A percentile compares a stretch with the other conserved stretches of the same genome.
Conservation (phyloP, 2,113 vertebrate genomes). For the Lepus americanus region DNA sequence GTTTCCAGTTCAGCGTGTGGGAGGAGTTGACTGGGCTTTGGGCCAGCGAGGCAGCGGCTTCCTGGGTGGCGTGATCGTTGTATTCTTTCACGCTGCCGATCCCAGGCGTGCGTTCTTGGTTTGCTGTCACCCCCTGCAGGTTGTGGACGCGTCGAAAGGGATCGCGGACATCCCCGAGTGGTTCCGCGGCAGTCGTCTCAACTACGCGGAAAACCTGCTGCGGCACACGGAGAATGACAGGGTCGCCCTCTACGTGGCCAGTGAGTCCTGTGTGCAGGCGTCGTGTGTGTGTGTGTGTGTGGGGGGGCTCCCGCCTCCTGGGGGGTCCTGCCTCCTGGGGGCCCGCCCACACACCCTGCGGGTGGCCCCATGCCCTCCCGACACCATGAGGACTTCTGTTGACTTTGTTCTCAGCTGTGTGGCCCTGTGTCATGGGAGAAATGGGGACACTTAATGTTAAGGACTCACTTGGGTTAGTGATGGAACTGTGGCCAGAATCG, state of each 20-base stretch:
- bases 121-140: constrained; percentile 82
- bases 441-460: neutral
- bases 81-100: accelerated
- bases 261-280: constrained; percentile 87
- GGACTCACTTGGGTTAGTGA: neutral
- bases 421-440: neutral
- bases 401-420: neutral
- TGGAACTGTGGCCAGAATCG: neutral
- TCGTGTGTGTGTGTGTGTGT: no score
- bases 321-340: no score
- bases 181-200: constrained; percentile 95
- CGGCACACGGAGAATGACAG: constrained; percentile 94
- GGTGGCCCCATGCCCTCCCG: no score
- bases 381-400: neutral
- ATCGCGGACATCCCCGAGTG: constrained; percentile 95
- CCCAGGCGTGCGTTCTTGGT: accelerated
- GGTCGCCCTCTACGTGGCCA: constrained; percentile 94
- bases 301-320: no score
- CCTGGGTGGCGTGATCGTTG: accelerated
- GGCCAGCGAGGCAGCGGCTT: neutral
- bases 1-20: accelerated
- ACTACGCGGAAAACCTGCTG: constrained; percentile 97
- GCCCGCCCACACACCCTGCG: no score
- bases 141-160: constrained; percentile 93
- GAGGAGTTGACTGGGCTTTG: accelerated